Base-by-base conservation (phyloP, 2,888 invertebrate genomes). In the Ptychoptera contaminata region DNA sequence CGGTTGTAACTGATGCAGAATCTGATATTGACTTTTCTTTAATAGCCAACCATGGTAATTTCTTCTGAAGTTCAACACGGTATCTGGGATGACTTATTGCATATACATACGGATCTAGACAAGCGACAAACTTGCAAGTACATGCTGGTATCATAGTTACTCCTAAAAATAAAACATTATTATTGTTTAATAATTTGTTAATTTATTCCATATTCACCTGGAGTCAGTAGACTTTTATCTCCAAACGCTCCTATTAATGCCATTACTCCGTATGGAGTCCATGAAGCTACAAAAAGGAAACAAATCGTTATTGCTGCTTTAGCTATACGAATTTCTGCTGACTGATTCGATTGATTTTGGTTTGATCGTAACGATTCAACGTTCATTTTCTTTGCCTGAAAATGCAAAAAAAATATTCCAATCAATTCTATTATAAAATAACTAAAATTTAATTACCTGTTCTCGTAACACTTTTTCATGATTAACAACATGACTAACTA, bases 11-110 rank as follows among this genome's bases (percentile, higher is more conserved):
- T 9, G 79, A 77, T n/a, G 68, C 65, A 1, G 70, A 67, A 50
- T 81, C 79, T 29, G 61, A 58, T 34, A 67, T 66, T 1, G 73
- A 71, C 43, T 65, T 61, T 56, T 81, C 81, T 51, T 74, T 73
- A 44, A 81, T 78, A 48, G 79, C 79, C 48, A 81, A 64, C 66
- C 67, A 88, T 8, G 86, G 84, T 60, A 87, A 74, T 43, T 82
- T 76, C 48, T 81, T 82, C 57, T 85, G 81, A 46, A 88, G 68
- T 62, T 88, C 87, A 63, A 81, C 68, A 54, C 87, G 77, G 69
- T 83, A 84, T 68, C 75, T 82, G 6, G 91, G 91, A 72, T 92
- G 92, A 58, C 86, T 90, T 53, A 88, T 86, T 5, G 88, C 88
- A 55, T 88, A 90, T 2, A 88, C 79, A 69, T 88, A 87, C 0